Percentiles rank a stretch among this genome's conserved stretches.
phyloP scores from a whole-genome alignment of 92 coral and sea anemone species.

The Blastomussa wellsi region DNA sequence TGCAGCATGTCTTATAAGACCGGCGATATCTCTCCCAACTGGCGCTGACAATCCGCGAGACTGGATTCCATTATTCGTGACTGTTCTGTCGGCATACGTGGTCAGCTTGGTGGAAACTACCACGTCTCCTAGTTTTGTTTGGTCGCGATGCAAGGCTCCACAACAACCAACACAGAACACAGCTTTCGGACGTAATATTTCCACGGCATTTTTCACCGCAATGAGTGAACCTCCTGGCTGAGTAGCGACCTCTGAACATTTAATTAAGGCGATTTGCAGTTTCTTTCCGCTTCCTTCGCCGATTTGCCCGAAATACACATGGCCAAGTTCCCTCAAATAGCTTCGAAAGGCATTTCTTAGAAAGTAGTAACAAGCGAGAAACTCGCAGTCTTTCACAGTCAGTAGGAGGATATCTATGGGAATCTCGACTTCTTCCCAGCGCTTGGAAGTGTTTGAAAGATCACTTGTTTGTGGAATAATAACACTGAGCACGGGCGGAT shows the following conservation, averaged over 20 bases:
- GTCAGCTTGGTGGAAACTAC: slow-evolving; percentile 39
- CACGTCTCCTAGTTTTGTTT: slow-evolving; percentile 28
- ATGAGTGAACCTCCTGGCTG: slow-evolving; percentile 29
- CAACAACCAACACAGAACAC: slow-evolving; percentile 49
- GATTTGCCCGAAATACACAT: slow-evolving; percentile 38
- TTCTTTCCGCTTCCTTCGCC: background rate
- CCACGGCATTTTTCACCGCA: slow-evolving; percentile 33
- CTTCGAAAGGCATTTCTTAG: slow-evolving; percentile 28
- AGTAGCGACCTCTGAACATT: slow-evolving; percentile 31
- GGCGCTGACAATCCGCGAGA: slow-evolving; percentile 10
- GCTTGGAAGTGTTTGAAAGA: background rate
- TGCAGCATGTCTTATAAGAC: background rate
- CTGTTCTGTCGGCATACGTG: slow-evolving; percentile 35
- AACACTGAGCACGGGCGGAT: slow-evolving; percentile 13
- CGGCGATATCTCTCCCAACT: background rate
- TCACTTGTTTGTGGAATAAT: slow-evolving; percentile 9
- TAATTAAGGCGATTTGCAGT: slow-evolving; percentile 49
- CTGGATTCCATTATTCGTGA: slow-evolving; percentile 21
- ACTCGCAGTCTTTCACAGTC: slow-evolving; percentile 38
- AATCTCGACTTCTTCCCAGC: slow-evolving; percentile 15
- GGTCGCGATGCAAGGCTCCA: slow-evolving; percentile 10
- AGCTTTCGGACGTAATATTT: slow-evolving; percentile 45
- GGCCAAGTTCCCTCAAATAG: background rate
- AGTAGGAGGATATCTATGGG: slow-evolving; percentile 42
- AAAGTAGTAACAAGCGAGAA: slow-evolving; percentile 16